A percentile compares a stretch with the other conserved stretches of the same genome.
phyloP scores from a whole-genome alignment of 2,113 vertebrate genomes.

The Sylvietta virens region DNA sequence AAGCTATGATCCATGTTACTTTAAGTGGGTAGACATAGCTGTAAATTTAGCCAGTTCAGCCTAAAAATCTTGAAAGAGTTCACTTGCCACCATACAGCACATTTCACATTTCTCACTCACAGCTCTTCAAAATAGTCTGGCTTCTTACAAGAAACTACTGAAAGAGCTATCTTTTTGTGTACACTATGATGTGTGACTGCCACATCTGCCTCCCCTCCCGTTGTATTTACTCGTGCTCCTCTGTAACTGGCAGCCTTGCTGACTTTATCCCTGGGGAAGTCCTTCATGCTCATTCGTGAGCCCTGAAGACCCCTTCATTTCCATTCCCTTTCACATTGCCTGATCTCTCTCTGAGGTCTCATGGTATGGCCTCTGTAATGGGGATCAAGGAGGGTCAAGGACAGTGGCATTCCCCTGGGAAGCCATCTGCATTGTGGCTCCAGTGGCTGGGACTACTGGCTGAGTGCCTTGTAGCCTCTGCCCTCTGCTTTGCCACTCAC shows the following conservation, averaged over 20 bases:
- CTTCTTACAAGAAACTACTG: neutral
- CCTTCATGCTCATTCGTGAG: neutral
- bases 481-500: neutral
- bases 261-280: neutral
- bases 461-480: neutral
- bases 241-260: neutral
- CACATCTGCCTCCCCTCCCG: neutral
- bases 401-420: neutral
- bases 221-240: neutral
- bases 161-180: neutral
- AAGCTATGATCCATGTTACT: neutral
- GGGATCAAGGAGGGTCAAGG: constrained; percentile 35
- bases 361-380: neutral
- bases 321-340: neutral
- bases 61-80: neutral
- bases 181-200: neutral
- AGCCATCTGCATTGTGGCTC: neutral
- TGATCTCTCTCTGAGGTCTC: neutral
- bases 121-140: neutral
- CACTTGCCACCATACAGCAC: neutral
- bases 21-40: neutral
- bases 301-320: neutral
- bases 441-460: neutral
- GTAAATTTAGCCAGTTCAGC: neutral
- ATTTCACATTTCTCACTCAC: neutral